phyloP scores from a whole-genome alignment of 2,113 vertebrate genomes.

The Bettongia penicillata region DNA sequence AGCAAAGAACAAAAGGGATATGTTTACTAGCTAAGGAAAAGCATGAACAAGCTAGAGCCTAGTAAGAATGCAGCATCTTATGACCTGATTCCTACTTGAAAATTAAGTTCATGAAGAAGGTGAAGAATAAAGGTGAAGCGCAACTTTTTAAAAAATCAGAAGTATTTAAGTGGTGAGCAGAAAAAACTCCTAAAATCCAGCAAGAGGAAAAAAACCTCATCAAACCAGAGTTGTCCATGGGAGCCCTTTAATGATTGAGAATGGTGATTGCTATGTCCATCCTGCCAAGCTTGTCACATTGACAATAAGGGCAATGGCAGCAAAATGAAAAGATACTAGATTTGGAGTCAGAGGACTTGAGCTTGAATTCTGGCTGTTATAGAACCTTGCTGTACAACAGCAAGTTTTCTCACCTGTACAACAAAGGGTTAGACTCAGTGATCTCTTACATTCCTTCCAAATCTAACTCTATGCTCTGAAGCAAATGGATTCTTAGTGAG shows the following conservation, averaged over 20 bases:
- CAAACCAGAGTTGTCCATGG: slow-evolving; percentile 29
- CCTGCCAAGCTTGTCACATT: slow-evolving; percentile 54
- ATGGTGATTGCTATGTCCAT: slow-evolving; percentile 34
- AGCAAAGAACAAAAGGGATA: slow-evolving; percentile 52
- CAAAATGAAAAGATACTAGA: not conserved
- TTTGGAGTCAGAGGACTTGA: not conserved
- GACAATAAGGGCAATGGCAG: slow-evolving; percentile 33
- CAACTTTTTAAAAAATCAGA: slow-evolving; percentile 20
- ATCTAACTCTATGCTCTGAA: slow-evolving; percentile 25
- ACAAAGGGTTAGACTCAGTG: not conserved
- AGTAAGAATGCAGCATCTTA: not conserved
- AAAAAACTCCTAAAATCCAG: slow-evolving; percentile 41
- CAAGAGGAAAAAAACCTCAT: not conserved
- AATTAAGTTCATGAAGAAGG: slow-evolving; percentile 30
- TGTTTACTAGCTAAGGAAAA: slow-evolving; percentile 42
- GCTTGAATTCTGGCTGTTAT: not conserved
- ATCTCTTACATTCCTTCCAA: not conserved
- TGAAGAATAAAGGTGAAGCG: slow-evolving; percentile 13
- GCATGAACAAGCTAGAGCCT: not conserved
- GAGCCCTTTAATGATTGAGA: slow-evolving; percentile 31
- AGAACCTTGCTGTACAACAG: not conserved
- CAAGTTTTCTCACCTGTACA: not conserved
- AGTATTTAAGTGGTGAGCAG: slow-evolving; percentile 35
- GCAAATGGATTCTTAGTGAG: slow-evolving; percentile 60
- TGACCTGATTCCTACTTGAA: slow-evolving; percentile 41